These are phyloP conservation scores for Ammodytes marinus DNA, from an alignment of 2,113 vertebrate genomes.

Conservation along the genomic window DNA sequence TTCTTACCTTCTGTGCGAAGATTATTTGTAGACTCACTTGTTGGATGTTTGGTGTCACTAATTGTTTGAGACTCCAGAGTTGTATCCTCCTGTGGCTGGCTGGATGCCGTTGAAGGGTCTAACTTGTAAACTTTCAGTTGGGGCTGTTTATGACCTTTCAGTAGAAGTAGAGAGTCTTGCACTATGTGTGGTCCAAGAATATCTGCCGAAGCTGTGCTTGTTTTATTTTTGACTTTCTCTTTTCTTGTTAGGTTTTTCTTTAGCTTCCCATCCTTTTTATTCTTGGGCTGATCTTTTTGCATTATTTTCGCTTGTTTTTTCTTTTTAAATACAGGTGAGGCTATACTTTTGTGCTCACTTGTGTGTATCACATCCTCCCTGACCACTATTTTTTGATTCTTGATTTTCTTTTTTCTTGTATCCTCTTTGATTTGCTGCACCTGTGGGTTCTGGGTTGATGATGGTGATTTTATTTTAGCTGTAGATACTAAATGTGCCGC, in stretches of 20 bases:
- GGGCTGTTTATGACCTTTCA: constrained; percentile 87
- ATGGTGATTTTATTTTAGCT: constrained; percentile 34
- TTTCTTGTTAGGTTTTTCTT: constrained; percentile 58
- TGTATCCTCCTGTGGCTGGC: constrained; percentile 50
- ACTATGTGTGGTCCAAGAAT: constrained; percentile 55
- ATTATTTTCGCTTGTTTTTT: constrained; percentile 71
- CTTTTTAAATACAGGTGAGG: constrained; percentile 71
- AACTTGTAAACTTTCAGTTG: constrained; percentile 86
- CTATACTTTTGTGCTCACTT: constrained; percentile 45
- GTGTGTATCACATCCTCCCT: constrained; percentile 23
- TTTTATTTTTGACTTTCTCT: constrained; percentile 48
- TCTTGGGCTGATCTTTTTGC: constrained; percentile 55
- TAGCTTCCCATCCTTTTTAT: constrained; percentile 51
- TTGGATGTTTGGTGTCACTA: constrained; percentile 10
- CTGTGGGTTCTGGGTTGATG: constrained; percentile 10
- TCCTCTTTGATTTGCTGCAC: constrained; percentile 61
- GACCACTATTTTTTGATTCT: constrained; percentile 64
- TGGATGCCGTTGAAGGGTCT: constrained; percentile 73
- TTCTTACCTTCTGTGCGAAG: constrained; percentile 47
- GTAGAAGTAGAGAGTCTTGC: constrained; percentile 80
- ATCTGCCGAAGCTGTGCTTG: constrained; percentile 23
- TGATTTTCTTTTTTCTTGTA: constrained; percentile 74
- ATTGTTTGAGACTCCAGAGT: constrained; percentile 42
- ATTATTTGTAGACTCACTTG: constrained; percentile 31
- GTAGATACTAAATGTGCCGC: constrained; percentile 12